Percentiles rank a stretch among this genome's conserved stretches.
Conservation (phyloP, 2,797 vertebrate genomes). For the Helicolenus hilgendorfi region DNA sequence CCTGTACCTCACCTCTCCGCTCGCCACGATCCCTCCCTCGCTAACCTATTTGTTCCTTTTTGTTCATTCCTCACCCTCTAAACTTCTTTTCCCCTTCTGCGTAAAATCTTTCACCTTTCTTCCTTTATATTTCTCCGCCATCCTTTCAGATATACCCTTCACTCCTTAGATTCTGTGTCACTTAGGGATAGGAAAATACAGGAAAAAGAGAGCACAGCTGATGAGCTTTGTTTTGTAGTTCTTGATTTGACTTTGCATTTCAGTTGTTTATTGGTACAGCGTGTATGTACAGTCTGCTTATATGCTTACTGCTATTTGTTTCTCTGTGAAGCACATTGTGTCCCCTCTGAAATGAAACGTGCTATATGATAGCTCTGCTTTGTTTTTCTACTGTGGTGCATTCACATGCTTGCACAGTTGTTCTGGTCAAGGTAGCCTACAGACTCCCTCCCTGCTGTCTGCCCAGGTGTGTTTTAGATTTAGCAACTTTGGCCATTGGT, state of each 20-base stretch:
- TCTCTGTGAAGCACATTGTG: neutral
- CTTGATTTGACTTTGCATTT: neutral
- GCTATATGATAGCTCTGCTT: neutral
- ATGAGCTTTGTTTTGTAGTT: neutral
- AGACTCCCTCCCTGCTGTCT: neutral
- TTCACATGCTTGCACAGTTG: neutral
- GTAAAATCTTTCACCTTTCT: slow-evolving; percentile 27
- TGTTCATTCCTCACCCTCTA: slow-evolving; percentile 23
- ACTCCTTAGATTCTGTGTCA: neutral
- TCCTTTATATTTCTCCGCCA: slow-evolving; percentile 52
- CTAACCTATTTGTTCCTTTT: slow-evolving; percentile 31
- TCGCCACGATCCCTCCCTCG: slow-evolving; percentile 32
- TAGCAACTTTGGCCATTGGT: neutral
- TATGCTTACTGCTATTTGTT: neutral
- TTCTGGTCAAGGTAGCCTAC: neutral
- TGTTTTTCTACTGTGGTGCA: neutral
- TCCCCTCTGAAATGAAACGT: neutral
- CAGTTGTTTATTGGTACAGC: neutral
- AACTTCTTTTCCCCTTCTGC: slow-evolving; percentile 24
- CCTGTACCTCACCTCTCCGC: slow-evolving; percentile 35
- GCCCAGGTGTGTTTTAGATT: neutral
- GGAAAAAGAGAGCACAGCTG: neutral
- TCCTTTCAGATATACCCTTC: neutral
- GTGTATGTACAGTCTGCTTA: neutral
- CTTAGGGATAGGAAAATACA: neutral